Evolutionary conservation across 1,140 invertebrate species (phyloP), one percentile per base, ranked within the genome.

Genomic region (Sogatella furcifera): DNA sequence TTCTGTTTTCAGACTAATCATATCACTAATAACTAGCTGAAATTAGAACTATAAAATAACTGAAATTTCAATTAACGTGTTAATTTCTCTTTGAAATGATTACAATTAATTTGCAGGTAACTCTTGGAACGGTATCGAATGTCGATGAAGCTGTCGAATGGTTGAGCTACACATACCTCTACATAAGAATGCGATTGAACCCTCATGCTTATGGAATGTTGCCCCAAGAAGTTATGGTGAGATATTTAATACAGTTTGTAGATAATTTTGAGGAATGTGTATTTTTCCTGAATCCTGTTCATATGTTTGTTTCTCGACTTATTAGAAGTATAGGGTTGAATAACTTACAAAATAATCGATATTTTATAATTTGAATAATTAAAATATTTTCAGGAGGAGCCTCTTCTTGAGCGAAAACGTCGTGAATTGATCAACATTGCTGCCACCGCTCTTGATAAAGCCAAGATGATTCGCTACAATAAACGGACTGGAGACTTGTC

Each of bases 111-210:
- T 38, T 74, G 53, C 69, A 91, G 87, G 83, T 98, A 63, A 84
- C 90, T 4, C 75, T 97, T 8, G 96, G 97, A 9, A 98, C 94
- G 19, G 92, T 99, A 43, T 87, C 90, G 3, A 99, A 93, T 70
- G 81, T 99, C 5, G 84, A 92, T 44, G 97, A 99, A 77, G 97
- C 94, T 0, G 89, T 98, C 1, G 86, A 94, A 72, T 99, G 97
- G 97, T 73, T 99, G 0, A 95, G 91, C 69, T 99, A 98, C 68
- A 98, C 95, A 0, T 99, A 99, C 73, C 75, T 98, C 2, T 96
- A 88, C 76, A 89, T 97, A 1, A 80, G 97, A 67, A 97, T 98
- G 86, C 81, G 84, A 64, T 84, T 88, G 53, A 99, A 99, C 80
- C 94, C 93, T 15, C 82, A 90, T 66, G 88, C 85, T 0, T 97